Percentiles rank a stretch among this genome's conserved stretches.
phyloP scores from a whole-genome alignment of 2,797 vertebrate species.

The Urocyon cinereoargenteus region DNA sequence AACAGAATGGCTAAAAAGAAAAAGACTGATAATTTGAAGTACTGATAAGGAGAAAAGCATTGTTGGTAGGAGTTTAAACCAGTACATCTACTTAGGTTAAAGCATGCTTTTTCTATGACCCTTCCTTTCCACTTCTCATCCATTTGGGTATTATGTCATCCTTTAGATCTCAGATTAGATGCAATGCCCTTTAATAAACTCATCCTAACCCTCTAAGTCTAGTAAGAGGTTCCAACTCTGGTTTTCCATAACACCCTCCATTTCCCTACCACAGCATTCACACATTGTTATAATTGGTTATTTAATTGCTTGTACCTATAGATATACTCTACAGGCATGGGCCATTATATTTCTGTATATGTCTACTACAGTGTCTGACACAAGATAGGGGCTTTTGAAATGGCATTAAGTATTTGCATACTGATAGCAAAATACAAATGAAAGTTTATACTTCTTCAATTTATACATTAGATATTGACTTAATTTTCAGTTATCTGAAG shows the following conservation, averaged over 20 bases:
- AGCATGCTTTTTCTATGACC: not conserved
- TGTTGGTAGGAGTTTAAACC: not conserved
- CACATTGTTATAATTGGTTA: not conserved
- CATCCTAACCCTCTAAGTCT: not conserved
- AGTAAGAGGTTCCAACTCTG: not conserved
- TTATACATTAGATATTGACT: not conserved
- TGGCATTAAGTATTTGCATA: conserved; percentile 24
- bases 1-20: not conserved
- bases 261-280: not conserved
- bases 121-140: not conserved
- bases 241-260: not conserved
- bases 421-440: conserved; percentile 28
- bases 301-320: not conserved
- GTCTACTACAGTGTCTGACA: not conserved
- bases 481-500: conserved; percentile 46
- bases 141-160: not conserved
- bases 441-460: conserved; percentile 12
- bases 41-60: not conserved
- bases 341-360: not conserved
- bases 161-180: not conserved
- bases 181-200: not conserved
- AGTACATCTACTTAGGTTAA: not conserved
- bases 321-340: not conserved
- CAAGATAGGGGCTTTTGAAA: not conserved
- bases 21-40: not conserved